Evolutionary conservation across 2,797 vertebrate genomes (phyloP).

Genomic region (Podarcis siculus): DNA sequence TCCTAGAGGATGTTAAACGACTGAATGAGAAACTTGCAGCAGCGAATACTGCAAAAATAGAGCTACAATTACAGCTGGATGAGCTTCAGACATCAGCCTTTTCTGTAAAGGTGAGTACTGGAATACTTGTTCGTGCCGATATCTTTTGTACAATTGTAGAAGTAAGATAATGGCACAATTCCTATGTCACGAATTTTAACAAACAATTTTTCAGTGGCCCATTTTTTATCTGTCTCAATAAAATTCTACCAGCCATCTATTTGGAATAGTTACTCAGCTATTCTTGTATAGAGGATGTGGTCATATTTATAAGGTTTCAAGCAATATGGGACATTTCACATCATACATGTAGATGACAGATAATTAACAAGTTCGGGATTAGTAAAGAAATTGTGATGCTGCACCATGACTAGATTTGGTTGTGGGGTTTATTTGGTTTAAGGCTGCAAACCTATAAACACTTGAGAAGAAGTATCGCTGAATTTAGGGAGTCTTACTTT

Average conservation of each 20-base stretch:
- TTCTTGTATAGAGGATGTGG: neutral
- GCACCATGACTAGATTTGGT: neutral
- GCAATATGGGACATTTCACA: neutral
- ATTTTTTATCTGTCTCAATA: neutral
- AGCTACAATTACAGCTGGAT: constrained; percentile 91
- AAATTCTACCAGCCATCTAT: neutral
- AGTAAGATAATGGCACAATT: no score
- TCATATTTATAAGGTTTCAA: neutral
- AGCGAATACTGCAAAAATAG: constrained; percentile 85
- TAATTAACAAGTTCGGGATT: neutral
- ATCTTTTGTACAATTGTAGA: neutral
- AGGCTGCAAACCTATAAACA: neutral
- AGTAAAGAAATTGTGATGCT: neutral
- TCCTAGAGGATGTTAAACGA: constrained; percentile 90
- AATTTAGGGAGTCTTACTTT: neutral
- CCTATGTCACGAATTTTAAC: neutral
- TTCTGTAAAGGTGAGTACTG: constrained; percentile 87
- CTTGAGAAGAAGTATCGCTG: neutral
- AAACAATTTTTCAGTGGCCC: neutral
- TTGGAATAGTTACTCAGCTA: neutral
- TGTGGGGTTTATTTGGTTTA: neutral
- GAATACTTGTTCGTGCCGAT: neutral
- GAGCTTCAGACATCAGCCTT: constrained; percentile 92
- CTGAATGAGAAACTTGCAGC: constrained; percentile 91
- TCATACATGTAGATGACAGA: neutral